Percentiles rank a stretch among this genome's conserved stretches.
These are phyloP conservation scores for Scytalopus superciliaris DNA, from an alignment of 2,113 vertebrate species.

Conservation along the genomic window DNA sequence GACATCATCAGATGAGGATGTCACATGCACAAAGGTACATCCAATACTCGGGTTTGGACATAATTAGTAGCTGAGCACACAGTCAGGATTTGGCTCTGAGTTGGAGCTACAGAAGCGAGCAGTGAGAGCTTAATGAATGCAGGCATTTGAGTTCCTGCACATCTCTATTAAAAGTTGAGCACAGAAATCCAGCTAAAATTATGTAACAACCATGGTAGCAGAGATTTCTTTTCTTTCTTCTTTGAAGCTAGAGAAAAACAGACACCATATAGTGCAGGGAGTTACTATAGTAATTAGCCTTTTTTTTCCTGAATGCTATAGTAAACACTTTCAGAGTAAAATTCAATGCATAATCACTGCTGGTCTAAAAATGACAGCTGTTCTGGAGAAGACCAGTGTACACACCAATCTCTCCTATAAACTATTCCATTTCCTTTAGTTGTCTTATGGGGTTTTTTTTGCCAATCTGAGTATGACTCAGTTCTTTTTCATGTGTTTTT, in stretches of 20 bases:
- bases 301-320: constrained; percentile 25
- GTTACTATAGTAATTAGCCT: constrained; percentile 44
- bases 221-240: not conserved
- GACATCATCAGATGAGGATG: not conserved
- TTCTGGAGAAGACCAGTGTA: constrained; percentile 5
- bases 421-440: not conserved
- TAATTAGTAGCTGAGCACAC: not conserved
- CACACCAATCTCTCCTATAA: constrained; percentile 8
- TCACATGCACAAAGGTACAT: not conserved
- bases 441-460: not conserved
- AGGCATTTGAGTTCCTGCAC: not conserved
- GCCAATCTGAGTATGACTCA: not conserved
- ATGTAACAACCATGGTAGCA: not conserved
- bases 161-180: not conserved
- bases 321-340: constrained; percentile 59
- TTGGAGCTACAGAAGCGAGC: not conserved
- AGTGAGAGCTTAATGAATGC: not conserved
- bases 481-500: not conserved
- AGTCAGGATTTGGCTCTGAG: not conserved
- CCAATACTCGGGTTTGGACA: not conserved
- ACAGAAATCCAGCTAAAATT: constrained; percentile 35
- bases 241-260: constrained; percentile 36
- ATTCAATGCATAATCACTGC: constrained; percentile 41
- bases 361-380: constrained; percentile 58
- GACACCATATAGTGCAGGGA: constrained; percentile 6